Base-by-base conservation (phyloP, 1,140 invertebrate genomes). In the Battus philenor region DNA sequence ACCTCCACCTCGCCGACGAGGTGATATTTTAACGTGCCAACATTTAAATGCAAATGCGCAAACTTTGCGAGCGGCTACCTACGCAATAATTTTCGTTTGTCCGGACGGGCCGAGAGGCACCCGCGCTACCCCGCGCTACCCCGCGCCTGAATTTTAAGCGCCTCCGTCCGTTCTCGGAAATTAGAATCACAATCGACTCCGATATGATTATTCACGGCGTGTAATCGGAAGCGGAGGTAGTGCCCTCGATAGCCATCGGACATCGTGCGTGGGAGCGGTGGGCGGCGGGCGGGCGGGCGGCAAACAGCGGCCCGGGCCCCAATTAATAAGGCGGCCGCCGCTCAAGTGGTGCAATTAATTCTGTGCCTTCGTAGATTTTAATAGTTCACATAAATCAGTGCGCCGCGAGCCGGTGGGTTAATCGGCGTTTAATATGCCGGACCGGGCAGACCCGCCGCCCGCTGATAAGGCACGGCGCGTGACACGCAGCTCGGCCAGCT, bases 361-460 rank as follows among this genome's bases (percentile, higher is more conserved):
- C 68, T 74, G 63, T 63, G 76, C 79, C 73, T 80, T 78, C 79
- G 67, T 59, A 79, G 76, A 80, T 80, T 83, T 83, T 83, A 83
- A 83, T 83, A 83, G 79, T 83, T 78, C 67, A 53, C 74, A 83
- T 83, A 83, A 83, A 83, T 83, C 79, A 78, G 74, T 38, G 65
- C 55, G 52, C 53, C 56, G 58, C 15, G 47, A 59, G 69, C 74
- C 78, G 75, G 75, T 73, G 70, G 75, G 76, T 69, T 83, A 80
- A 83, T 80, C 72, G 74, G 9, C 72, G 70, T 78, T 83, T 83
- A 83, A 82, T 79, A 79, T 79, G 75, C 78, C 71, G 69, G 67
- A 48, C 66, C 61, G 53, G 54, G 52, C 65, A 54, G 59, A 62
- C 63, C 53, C 50, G 27, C 47, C 51, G 44, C 44, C 45, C 15